phyloP scores from a whole-genome alignment of 2,113 vertebrate genomes.

The Aphelocoma coerulescens region DNA sequence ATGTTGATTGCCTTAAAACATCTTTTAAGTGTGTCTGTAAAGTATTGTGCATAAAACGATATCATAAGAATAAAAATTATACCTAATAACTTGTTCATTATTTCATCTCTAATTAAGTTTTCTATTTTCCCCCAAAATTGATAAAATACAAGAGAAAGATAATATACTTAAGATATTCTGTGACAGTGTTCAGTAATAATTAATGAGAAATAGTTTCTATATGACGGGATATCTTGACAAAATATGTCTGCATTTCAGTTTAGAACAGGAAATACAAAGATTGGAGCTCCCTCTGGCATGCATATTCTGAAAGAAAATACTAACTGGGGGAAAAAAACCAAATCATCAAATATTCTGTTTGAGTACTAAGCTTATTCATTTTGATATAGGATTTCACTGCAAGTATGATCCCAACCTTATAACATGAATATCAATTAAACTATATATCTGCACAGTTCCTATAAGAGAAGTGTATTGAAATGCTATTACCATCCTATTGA shows the following conservation, averaged over 20 bases:
- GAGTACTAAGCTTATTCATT: not conserved
- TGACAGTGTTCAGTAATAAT: not conserved
- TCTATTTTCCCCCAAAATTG: not conserved
- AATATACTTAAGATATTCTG: not conserved
- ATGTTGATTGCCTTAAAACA: not conserved
- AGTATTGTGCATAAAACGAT: not conserved
- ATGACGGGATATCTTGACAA: not conserved
- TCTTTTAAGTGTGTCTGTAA: not conserved
- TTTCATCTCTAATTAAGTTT: not conserved
- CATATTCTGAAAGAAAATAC: not conserved
- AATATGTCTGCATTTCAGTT: not conserved
- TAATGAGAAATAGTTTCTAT: not conserved
- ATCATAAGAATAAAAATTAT: not conserved
- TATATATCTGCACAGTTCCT: not conserved
- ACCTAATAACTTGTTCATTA: not conserved
- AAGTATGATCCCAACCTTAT: not conserved
- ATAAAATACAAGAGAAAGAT: not conserved
- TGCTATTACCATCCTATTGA: not conserved
- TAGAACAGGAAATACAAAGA: not conserved
- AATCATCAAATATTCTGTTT: not conserved
- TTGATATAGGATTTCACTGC: not conserved
- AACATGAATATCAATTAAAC: not conserved
- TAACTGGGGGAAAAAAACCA: rapidly evolving
- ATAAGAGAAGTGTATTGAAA: not conserved
- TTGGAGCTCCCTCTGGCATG: not conserved